phyloP scores from a whole-genome alignment of 2,113 vertebrate species.

The Bucco capensis region DNA sequence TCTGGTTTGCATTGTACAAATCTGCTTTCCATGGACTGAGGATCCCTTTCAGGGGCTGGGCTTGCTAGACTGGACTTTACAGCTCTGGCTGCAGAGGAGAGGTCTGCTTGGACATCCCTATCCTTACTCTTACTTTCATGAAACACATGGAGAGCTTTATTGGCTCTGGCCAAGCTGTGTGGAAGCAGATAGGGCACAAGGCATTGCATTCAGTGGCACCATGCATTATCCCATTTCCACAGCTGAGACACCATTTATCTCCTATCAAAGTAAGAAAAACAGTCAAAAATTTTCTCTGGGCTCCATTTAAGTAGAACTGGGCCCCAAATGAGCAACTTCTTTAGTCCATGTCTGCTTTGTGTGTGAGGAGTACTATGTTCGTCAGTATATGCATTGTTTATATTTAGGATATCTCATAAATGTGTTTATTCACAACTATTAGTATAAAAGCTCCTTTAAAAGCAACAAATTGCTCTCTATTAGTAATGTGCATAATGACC shows the following conservation, averaged over 20 bases:
- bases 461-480: slow-evolving; percentile 71
- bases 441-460: slow-evolving; percentile 69
- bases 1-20: neutral
- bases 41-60: neutral
- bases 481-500: slow-evolving; percentile 68
- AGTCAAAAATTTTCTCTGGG: neutral
- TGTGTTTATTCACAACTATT: slow-evolving; percentile 70
- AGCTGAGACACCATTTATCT: neutral
- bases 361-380: neutral
- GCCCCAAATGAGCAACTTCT: neutral
- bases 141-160: rapidly evolving
- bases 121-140: neutral
- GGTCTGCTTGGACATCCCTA: neutral
- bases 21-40: neutral
- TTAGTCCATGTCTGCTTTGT: neutral
- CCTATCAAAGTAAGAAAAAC: neutral
- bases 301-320: neutral
- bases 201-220: neutral
- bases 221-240: neutral
- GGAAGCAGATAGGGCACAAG: neutral
- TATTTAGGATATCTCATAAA: slow-evolving; percentile 62
- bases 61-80: neutral
- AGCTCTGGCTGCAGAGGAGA: neutral
- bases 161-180: neutral
- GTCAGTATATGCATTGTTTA: slow-evolving; percentile 19